These are phyloP conservation scores for Remorina albescens DNA, from an alignment of 2,797 vertebrate species.

Conservation along the genomic window DNA sequence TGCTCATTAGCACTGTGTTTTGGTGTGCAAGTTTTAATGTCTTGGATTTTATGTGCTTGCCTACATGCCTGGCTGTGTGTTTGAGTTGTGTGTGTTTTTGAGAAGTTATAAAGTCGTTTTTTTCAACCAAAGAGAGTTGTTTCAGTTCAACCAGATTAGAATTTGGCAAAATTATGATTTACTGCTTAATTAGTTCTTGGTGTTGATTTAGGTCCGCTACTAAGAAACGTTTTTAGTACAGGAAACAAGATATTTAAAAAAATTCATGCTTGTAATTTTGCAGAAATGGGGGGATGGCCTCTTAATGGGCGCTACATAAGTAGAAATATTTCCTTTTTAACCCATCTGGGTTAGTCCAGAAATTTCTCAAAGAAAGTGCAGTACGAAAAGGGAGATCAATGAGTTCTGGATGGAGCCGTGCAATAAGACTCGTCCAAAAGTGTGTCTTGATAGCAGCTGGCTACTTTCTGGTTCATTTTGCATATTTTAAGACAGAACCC, in stretches of 20 bases:
- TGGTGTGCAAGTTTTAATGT: slow-evolving; percentile 6
- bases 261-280: slow-evolving; percentile 31
- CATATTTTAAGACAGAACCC: slow-evolving; percentile 75
- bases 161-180: slow-evolving; percentile 2
- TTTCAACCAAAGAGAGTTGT: slow-evolving; percentile 63
- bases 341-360: slow-evolving; percentile 32
- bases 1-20: slow-evolving; percentile 41
- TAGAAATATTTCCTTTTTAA: slow-evolving; percentile 23
- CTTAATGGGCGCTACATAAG: slow-evolving; percentile 12
- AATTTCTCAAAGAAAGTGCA: slow-evolving; percentile 61
- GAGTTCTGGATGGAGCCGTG: slow-evolving; percentile 37
- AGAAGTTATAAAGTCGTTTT: slow-evolving; percentile 13
- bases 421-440: slow-evolving; percentile 41
- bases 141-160: slow-evolving; percentile 33
- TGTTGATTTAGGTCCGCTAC: slow-evolving; percentile 24
- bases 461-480: slow-evolving; percentile 66
- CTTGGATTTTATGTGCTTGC: slow-evolving; percentile 5
- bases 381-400: slow-evolving; percentile 54
- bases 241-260: slow-evolving; percentile 21
- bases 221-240: slow-evolving; percentile 29
- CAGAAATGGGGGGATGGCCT: slow-evolving; percentile 13
- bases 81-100: slow-evolving; percentile 25
- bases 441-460: slow-evolving; percentile 48
- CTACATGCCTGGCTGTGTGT: background rate
- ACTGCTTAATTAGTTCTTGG: background rate